phyloP scores from a whole-genome alignment of 2,888 invertebrate genomes.

The Ephialtes manifestator region DNA sequence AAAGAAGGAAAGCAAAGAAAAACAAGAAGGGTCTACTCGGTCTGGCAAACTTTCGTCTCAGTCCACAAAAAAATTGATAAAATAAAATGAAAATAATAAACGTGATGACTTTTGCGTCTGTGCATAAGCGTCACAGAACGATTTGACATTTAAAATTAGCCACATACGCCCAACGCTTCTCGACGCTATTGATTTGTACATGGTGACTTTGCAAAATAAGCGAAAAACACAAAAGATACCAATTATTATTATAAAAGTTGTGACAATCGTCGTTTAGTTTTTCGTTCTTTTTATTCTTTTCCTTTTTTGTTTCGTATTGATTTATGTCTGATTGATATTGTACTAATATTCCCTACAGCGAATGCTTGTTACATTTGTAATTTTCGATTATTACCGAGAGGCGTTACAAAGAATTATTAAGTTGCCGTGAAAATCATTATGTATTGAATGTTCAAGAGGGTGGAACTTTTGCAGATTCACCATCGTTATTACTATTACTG shows the following conservation, averaged over 20 bases:
- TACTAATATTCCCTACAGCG: conserved; percentile 50
- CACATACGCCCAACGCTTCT: conserved; percentile 49
- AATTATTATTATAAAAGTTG: conserved; percentile 43
- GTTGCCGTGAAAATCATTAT: conserved; percentile 51
- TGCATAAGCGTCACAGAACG: conserved; percentile 11
- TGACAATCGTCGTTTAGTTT: conserved; percentile 59
- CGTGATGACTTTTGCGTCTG: not conserved
- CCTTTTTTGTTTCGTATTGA: conserved; percentile 24
- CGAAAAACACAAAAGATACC: conserved; percentile 26
- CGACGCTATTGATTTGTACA: conserved; percentile 52
- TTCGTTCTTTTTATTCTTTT: conserved; percentile 28
- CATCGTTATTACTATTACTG: conserved; percentile 70
- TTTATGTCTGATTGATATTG: conserved; percentile 47
- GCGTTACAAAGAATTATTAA: conserved; percentile 50
- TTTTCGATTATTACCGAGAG: conserved; percentile 61
- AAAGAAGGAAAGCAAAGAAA: not conserved
- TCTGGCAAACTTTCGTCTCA: conserved; percentile 16
- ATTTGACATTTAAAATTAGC: conserved; percentile 23
- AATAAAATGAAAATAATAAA: conserved; percentile 4
- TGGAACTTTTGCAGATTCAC: conserved; percentile 65
- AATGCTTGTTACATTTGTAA: conserved; percentile 68
- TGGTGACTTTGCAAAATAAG: conserved; percentile 42
- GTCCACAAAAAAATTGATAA: not conserved
- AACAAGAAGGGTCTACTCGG: not conserved
- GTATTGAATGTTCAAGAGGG: conserved; percentile 68